phyloP scores from a whole-genome alignment of 2,113 vertebrate species.

The Cyphomyrus plagiostoma region DNA sequence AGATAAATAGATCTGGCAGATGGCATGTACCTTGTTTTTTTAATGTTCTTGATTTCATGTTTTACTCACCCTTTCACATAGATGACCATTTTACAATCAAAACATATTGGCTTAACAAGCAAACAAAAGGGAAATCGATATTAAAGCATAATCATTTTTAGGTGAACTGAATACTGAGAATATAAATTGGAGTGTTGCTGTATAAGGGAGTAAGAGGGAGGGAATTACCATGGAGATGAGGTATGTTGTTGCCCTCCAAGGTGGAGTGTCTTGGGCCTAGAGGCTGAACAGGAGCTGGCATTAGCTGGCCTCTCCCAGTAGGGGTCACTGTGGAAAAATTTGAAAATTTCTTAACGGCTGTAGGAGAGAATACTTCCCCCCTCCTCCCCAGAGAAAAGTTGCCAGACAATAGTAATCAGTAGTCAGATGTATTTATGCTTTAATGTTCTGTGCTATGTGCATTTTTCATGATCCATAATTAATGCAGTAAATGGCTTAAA shows the following conservation, averaged over 20 bases:
- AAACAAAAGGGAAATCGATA: neutral
- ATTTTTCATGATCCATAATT: neutral
- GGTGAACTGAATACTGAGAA: neutral
- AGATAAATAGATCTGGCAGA: neutral
- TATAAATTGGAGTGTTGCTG: neutral
- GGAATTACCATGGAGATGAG: conserved; percentile 55
- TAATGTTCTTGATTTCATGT: neutral
- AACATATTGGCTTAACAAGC: conserved; percentile 1
- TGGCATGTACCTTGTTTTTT: neutral
- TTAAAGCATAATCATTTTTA: neutral
- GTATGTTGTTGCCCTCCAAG: conserved; percentile 54
- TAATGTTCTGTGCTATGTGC: neutral
- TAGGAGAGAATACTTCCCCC: conserved; percentile 22
- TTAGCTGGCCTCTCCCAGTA: conserved; percentile 55
- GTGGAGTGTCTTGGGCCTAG: conserved; percentile 56
- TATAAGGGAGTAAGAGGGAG: conserved; percentile 36
- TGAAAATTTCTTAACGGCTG: conserved; percentile 47
- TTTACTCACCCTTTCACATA: neutral
- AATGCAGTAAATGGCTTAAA: conserved; percentile 9
- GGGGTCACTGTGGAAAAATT: conserved; percentile 52
- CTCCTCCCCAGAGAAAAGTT: conserved; percentile 7
- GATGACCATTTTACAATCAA: neutral
- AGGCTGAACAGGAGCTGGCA: conserved; percentile 50
- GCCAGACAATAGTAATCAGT: conserved; percentile 18
- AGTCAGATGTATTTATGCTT: neutral